Evolutionary conservation across 2,113 vertebrate genomes (phyloP).

Genomic region (Carassius gibelio): DNA sequence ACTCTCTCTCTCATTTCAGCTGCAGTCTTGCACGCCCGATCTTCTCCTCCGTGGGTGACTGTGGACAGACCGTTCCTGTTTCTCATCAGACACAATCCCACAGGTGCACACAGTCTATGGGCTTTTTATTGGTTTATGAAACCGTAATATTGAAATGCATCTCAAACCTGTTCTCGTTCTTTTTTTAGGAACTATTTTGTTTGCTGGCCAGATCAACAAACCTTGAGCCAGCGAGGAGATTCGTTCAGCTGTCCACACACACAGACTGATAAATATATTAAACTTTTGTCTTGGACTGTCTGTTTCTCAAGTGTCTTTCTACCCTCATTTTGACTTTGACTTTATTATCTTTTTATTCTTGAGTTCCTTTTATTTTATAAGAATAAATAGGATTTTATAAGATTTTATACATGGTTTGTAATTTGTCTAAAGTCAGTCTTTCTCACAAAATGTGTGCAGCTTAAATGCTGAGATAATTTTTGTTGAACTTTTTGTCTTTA

Average conservation of each 20-base stretch:
- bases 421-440: neutral
- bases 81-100: slow-evolving; percentile 89
- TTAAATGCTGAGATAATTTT: neutral
- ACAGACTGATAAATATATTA: slow-evolving; percentile 33
- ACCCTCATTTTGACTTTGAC: neutral
- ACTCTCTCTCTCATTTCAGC: slow-evolving; percentile 70
- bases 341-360: slow-evolving; percentile 3
- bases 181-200: slow-evolving; percentile 88
- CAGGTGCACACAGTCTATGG: slow-evolving; percentile 70
- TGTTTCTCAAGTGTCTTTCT: neutral
- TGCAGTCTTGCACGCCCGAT: slow-evolving; percentile 89
- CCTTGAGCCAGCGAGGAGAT: slow-evolving; percentile 73
- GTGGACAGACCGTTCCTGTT: slow-evolving; percentile 93
- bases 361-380: too few species aligned
- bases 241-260: neutral
- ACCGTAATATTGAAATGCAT: neutral
- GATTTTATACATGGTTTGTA: neutral
- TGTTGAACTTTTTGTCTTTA: neutral
- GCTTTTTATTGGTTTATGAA: neutral
- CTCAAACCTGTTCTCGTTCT: neutral
- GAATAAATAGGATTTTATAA: neutral
- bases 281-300: slow-evolving; percentile 47
- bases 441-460: neutral
- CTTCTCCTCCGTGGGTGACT: slow-evolving; percentile 90
- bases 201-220: slow-evolving; percentile 93